These are phyloP conservation scores for Thermophis baileyi DNA, from an alignment of 2,113 vertebrate genomes.

Conservation along the genomic window DNA sequence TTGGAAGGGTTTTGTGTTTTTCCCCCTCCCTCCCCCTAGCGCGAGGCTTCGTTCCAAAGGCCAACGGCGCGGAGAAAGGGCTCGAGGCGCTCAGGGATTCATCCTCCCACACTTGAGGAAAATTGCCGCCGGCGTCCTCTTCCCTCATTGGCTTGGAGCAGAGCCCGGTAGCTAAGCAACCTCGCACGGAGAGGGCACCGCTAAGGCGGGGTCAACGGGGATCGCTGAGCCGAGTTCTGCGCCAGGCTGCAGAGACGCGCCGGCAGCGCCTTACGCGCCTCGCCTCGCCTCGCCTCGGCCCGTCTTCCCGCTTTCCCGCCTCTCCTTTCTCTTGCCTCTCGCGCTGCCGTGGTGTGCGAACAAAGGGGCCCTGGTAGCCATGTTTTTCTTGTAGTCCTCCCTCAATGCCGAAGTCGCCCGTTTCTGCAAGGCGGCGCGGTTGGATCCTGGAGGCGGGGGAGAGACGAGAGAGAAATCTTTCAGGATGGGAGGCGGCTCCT, in stretches of 20 bases:
- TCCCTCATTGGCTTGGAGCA: not conserved
- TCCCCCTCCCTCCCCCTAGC: not conserved
- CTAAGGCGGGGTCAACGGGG: not conserved
- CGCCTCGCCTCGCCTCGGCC: not conserved
- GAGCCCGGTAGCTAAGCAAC: constrained; percentile 10
- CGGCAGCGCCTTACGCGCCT: not conserved
- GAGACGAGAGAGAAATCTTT: not conserved
- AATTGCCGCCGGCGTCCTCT: not conserved
- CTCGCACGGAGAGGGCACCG: not conserved
- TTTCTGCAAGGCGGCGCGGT: not conserved
- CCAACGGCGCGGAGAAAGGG: not conserved
- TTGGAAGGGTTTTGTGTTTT: not conserved
- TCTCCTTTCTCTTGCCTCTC: not conserved
- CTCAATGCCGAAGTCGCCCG: not conserved
- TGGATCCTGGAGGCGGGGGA: not conserved
- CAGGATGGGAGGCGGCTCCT: not conserved
- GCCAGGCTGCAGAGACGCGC: not conserved
- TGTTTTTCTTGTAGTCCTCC: not conserved
- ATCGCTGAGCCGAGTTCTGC: not conserved
- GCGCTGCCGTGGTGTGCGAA: not conserved
- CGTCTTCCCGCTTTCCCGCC: not conserved
- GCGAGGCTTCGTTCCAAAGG: not conserved
- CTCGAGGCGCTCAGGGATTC: not conserved
- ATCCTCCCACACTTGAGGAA: not conserved
- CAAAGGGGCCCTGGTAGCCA: constrained; percentile 13